Base-by-base conservation (phyloP, 2,113 vertebrate species). In the Colossoma macropomum region DNA sequence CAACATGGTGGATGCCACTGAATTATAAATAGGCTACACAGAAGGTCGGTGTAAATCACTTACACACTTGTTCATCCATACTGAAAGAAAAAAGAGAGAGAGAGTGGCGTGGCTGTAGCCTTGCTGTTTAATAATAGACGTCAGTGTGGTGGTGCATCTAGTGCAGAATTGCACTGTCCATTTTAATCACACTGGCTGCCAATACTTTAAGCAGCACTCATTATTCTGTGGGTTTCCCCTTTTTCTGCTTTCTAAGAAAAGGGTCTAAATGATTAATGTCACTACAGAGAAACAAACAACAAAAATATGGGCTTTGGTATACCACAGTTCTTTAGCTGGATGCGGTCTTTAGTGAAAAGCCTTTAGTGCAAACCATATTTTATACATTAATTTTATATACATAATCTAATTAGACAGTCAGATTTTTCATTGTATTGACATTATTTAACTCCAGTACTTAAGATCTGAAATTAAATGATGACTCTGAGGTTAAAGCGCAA, bases 11-110 rank as follows among this genome's bases (percentile, higher is more conserved):
- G 65, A n/a, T 62, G 15, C 50, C 41, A 32, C 48, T 70, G 69
- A 83, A 83, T 88, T 81, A 84, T 76, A 52, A 80, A 82, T 54
- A 81, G 27, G 65, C 69, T 77, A 60, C 62, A 48, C 63, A 50
- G 28, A 69, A 76, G 72, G 87, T 71, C 82, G 60, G 66, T 63
- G 70, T 66, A 85, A 88, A 84, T 81, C 77, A 60, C 77, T 79
- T n/a, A 65, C 48, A 77, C 48, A 63, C 69, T 81, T 54, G 48
- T 80, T 77, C 77, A 62, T 11, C 28, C 74, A 88, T 87, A 86
- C 81, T 73, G 13, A 63, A 81, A 79, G 15, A 30, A 19, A 16
- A 75, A 38, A 4, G 28, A 27, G n/a, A 48, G 60, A 25, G 21
- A 70, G 28, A 7, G 38, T 27, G n/a, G 0, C 21, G 1, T 32